phyloP scores from a whole-genome alignment of 2,113 vertebrate genomes.

The Erythrolamprus reginae region DNA sequence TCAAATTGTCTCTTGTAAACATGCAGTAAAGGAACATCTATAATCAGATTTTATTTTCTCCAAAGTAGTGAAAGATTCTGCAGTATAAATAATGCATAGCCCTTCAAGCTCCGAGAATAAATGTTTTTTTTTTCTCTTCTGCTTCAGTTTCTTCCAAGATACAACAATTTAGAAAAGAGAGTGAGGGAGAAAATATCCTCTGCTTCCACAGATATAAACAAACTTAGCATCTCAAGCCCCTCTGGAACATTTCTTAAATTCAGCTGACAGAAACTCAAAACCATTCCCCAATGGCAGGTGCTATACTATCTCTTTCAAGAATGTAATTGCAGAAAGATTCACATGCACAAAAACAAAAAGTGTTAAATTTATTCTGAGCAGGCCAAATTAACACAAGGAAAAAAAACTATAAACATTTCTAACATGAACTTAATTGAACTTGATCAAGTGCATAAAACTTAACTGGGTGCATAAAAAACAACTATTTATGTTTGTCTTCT shows the following conservation, averaged over 20 bases:
- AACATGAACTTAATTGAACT: conserved; percentile 58
- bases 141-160: conserved; percentile 70
- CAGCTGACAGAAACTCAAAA: conserved; percentile 64
- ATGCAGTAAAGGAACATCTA: conserved; percentile 59
- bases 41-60: conserved; percentile 61
- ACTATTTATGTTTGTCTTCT: conserved; percentile 18
- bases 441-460: too few species aligned
- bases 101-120: conserved; percentile 67
- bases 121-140: conserved; percentile 70
- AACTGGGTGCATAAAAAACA: conserved; percentile 18
- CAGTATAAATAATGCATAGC: conserved; percentile 71
- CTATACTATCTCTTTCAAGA: conserved; percentile 59
- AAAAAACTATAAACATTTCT: conserved; percentile 33
- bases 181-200: conserved; percentile 47
- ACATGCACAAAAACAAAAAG: conserved; percentile 45
- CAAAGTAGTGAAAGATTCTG: conserved; percentile 66
- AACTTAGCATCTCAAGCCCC: conserved; percentile 51
- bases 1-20: conserved; percentile 61
- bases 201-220: conserved; percentile 63
- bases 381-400: conserved; percentile 21
- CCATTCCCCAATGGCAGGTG: conserved; percentile 64
- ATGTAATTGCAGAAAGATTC: conserved; percentile 51
- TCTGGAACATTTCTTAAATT: conserved; percentile 62
- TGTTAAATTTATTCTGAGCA: not conserved
- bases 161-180: conserved; percentile 61